These are phyloP conservation scores for Nycticebus coucang DNA, from an alignment of 2,113 vertebrate species.

Conservation along the genomic window DNA sequence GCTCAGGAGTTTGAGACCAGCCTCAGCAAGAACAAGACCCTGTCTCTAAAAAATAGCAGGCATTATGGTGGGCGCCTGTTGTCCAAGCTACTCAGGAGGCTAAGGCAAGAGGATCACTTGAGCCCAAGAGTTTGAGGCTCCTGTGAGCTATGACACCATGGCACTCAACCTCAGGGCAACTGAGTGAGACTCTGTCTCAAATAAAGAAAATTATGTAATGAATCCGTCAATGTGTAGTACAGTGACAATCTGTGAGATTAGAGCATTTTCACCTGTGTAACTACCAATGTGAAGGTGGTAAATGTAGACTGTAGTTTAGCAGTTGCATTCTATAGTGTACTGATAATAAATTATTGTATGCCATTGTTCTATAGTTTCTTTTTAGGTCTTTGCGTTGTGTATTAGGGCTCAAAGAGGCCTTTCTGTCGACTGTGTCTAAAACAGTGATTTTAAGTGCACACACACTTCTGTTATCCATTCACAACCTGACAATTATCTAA, in stretches of 20 bases:
- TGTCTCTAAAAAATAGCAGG: no score
- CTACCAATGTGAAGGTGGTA: neutral
- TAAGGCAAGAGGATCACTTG: no score
- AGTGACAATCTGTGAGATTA: neutral
- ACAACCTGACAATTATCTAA: neutral
- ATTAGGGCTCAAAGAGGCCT: neutral
- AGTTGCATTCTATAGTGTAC: neutral
- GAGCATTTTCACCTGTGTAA: conserved; percentile 22
- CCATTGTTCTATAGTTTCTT: neutral
- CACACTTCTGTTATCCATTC: neutral
- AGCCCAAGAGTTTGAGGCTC: no score
- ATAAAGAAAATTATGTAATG: neutral
- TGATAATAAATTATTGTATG: neutral
- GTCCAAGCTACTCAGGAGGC: no score
- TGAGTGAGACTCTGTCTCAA: no score
- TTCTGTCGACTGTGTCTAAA: neutral
- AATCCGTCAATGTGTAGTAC: neutral
- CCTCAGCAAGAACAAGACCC: no score
- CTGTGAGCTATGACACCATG: no score
- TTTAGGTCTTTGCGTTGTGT: conserved; percentile 8
- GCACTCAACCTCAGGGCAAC: no score
- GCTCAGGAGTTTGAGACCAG: no score
- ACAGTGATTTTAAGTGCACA: neutral
- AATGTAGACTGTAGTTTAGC: neutral
- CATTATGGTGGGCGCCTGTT: no score